Base-by-base conservation (phyloP, 2,888 invertebrate species). In the Caenorhabditis drosophilae region DNA sequence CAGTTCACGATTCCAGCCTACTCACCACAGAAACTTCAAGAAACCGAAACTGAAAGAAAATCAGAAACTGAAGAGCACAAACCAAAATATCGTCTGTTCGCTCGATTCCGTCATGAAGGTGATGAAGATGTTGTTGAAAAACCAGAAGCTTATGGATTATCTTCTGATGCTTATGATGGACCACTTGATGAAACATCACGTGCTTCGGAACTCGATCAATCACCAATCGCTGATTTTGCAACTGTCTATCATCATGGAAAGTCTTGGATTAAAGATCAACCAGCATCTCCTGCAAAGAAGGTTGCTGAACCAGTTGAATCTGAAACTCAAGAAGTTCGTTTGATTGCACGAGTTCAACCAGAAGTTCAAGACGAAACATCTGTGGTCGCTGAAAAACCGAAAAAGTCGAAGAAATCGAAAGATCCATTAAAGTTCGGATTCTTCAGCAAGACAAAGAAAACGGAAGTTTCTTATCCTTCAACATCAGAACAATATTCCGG, bases 181-280 rank as follows among this genome's bases (percentile, higher is more conserved):
- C 59, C 59, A 2, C 48, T 72, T 4, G 66, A 72, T 9, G 57
- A 56, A 18, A 44, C 50, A 1, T 20, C 11, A 0, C 41, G 45
- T 18, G 25, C 42, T 3, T 20, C 11, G 7, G 73, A 73, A 38
- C 4, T 66, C 0, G 57, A 49, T 2, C 35, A 51, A 2, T 20
- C 26, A 20, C 58, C 67, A 4, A 34, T 70, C 15, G 25, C 2
- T 1, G 57, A 68, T 1, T 44, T 56, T 40, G 53, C 68, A 9
- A 22, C 51, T 1, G 54, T 58, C 35, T 71, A 71, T 26, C 71
- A 68, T 48, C 49, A 61, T 15, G 73, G 67, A 23, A 53, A 58
- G 23, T 69, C 67, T 1, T 57, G 60, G 56, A 50, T 31, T 42
- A 50, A 50, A 18, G 50, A 48, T 26, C 46, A 50, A 20, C 46